A percentile compares a stretch with the other conserved stretches of the same genome.
These are phyloP conservation scores for Mesitornis unicolor DNA, from an alignment of 2,113 vertebrate species.

Conservation along the genomic window DNA sequence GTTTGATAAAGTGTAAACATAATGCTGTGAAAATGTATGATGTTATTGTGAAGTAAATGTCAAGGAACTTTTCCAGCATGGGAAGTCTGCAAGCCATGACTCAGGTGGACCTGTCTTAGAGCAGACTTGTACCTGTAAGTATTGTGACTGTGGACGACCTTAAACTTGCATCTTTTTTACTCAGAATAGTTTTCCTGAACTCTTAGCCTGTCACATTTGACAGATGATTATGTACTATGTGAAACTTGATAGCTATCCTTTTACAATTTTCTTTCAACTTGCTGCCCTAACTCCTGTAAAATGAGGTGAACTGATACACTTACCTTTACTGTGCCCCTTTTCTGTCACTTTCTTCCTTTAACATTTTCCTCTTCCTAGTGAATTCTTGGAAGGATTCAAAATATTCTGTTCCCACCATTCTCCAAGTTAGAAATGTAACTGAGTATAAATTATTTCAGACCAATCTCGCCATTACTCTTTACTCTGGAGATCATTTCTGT, in stretches of 20 bases:
- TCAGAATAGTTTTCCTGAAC: background rate
- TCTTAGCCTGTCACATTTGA: background rate
- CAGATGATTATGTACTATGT: background rate
- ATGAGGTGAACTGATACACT: background rate
- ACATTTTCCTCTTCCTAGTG: background rate
- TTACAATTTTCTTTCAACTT: background rate
- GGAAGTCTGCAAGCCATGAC: background rate
- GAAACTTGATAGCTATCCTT: background rate
- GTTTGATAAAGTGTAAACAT: background rate
- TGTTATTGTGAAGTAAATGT: background rate
- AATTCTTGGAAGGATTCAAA: background rate
- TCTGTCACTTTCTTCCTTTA: background rate
- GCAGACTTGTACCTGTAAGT: background rate
- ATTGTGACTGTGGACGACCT: background rate
- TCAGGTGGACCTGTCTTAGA: background rate
- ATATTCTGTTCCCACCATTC: background rate
- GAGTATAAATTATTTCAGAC: background rate
- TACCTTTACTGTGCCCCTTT: background rate
- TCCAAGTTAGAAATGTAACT: background rate
- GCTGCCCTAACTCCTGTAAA: background rate
- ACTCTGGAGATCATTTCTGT: background rate
- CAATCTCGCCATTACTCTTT: background rate
- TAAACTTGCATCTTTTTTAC: background rate
- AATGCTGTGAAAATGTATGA: background rate
- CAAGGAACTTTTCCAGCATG: background rate